Base-by-base conservation (phyloP, 2,888 invertebrate species). In the Epistrophe eligans region DNA sequence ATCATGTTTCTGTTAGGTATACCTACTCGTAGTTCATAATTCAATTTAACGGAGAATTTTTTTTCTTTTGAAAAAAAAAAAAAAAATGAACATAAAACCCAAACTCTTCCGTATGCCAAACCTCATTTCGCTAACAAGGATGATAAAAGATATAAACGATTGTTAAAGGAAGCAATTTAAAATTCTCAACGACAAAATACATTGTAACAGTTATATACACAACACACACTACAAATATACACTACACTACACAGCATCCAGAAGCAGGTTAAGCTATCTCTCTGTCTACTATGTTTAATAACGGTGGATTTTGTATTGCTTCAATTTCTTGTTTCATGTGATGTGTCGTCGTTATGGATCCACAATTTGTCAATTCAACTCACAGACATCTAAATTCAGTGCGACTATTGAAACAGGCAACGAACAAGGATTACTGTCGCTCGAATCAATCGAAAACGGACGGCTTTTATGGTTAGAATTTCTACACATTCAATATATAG, bases 381-480 rank as follows among this genome's bases (percentile, higher is more conserved):
- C 71, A 52, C 43, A 71, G 40, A 52, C 57, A 40, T 72, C 35
- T 70, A 77, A 82, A 73, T 85, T 82, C 70, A 77, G 77, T 81
- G 72, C 43, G 19, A 77, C 45, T 52, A 80, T 66, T 64, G 72
- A 70, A 84, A 77, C 66, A 72, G 77, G 40, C 81, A 62, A 73
- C 77, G 60, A 73, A 81, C 67, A 52, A 50, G 74, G 58, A 85
- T 82, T 85, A 82, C 58, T 24, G 64, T 58, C 76, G 70, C 76
- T 77, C 45, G 55, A 85, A 85, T 82, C 77, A 85, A 85, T 82
- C 85, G 74, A 45, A 40, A 73, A 77, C 38, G 19, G 28, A 43
- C 43, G 73, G 28, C 35, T 62, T 71, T 70, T 67, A 77, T 67
- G 62, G 45, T 17, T 40, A 17, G 15, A 77, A 74, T 50, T 67